Base-by-base conservation (phyloP, 1,140 invertebrate genomes). In the Anastrepha ludens region DNA sequence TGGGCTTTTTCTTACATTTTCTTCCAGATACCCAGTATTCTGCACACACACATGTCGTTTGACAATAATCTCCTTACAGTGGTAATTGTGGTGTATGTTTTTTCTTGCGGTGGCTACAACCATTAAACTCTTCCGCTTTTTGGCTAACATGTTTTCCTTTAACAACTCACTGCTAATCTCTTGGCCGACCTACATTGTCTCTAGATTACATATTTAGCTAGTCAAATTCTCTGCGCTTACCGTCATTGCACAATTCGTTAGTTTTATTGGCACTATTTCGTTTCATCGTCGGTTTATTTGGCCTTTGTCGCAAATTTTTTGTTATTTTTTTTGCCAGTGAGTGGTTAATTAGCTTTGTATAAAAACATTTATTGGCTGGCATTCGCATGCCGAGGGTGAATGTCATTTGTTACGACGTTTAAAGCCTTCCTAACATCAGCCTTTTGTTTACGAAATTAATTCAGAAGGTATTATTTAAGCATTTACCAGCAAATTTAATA, bases 301-400 rank as follows among this genome's bases (percentile, higher is more conserved):
- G 67, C 67, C 67, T 74, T 47, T 74, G 67, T 74, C 65, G 13
- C 9, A 39, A 29, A 2, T 5, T 29, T 29, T 29, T 29, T 29
- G 29, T 29, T 29, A 1, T 29, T 29, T n/a, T 13, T 4, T 62
- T 62, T 13, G 11, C 29, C 5, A 20, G 5, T 67, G 15, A 44
- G 9, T 67, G 64, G 64, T 74, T 47, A 44, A 74, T 74, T 74
- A 74, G 44, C 41, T 74, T 44, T 74, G 4, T 74, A 15, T 74
- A 74, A 74, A 3, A 70, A 70, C 67, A 70, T 13, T 13, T 9
- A 2, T 17, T 70, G 65, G 11, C 1, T 70, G 65, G 65, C 65
- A 70, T 70, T 70, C 65, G 39, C 65, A 44, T 70, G 67, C 15
- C 41, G 5, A 47, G 15, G 15, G 15, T 74, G 29, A 67, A 39